A percentile compares a stretch with the other conserved stretches of the same genome.
phyloP scores from a whole-genome alignment of 2,113 vertebrate genomes.

The Xerus inauris region DNA sequence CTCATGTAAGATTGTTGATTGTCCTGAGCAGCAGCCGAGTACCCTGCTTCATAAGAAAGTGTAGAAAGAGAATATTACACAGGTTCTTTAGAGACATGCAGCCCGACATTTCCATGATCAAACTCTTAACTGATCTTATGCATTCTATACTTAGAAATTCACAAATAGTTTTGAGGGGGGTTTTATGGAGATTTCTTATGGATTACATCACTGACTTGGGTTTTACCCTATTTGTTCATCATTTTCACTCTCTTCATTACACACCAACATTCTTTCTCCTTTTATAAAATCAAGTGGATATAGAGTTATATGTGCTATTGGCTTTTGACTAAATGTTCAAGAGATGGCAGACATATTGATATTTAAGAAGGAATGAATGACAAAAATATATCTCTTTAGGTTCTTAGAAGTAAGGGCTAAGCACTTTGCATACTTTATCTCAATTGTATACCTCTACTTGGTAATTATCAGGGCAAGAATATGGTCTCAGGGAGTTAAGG shows the following conservation, averaged over 20 bases:
- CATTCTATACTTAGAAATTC: background rate
- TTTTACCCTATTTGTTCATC: background rate
- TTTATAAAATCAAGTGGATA: background rate
- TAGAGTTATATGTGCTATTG: background rate
- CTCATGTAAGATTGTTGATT: background rate
- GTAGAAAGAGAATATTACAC: background rate
- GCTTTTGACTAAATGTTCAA: background rate
- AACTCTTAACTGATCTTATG: background rate
- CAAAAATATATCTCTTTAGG: background rate
- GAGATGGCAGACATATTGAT: slow-evolving; percentile 16
- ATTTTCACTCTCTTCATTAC: background rate
- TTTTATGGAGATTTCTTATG: background rate
- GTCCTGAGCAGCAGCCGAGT: too few species aligned
- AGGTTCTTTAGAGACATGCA: background rate
- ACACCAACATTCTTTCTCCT: slow-evolving; percentile 39
- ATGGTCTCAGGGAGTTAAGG: background rate
- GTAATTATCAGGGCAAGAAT: background rate
- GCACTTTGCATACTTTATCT: background rate
- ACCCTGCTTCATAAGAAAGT: background rate
- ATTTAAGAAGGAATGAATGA: background rate
- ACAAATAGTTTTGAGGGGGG: background rate
- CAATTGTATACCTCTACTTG: background rate
- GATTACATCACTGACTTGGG: slow-evolving; percentile 1
- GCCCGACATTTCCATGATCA: background rate
- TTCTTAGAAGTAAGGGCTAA: background rate